phyloP scores from a whole-genome alignment of 1,140 invertebrate genomes.

The Macrocentrus cingulum region DNA sequence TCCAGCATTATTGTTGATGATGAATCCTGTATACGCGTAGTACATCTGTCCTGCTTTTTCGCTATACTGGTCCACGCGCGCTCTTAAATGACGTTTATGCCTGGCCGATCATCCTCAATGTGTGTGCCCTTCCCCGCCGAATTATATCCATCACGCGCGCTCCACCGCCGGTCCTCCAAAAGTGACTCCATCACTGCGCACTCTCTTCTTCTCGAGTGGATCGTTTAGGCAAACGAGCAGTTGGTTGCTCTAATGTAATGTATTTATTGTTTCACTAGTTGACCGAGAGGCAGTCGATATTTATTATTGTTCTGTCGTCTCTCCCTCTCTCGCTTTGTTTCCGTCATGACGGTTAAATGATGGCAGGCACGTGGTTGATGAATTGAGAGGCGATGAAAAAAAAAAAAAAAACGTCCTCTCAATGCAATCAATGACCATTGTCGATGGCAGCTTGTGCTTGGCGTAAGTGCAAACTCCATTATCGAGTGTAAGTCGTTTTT shows the following conservation, averaged over 20 bases:
- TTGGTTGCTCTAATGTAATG: neutral
- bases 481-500: constrained; percentile 38
- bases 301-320: neutral
- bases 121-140: constrained; percentile 8
- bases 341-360: constrained; percentile 1
- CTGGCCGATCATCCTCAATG: constrained; percentile 17
- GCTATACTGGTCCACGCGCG: constrained; percentile 8
- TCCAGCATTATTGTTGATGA: neutral
- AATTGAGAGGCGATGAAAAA: neutral
- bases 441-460: constrained; percentile 34
- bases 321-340: neutral
- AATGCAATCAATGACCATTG: constrained; percentile 30
- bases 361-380: constrained; percentile 6
- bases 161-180: constrained; percentile 2
- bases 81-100: constrained; percentile 31
- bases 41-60: constrained; percentile 42
- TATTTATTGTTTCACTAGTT: constrained; percentile 10
- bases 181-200: neutral
- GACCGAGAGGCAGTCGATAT: neutral
- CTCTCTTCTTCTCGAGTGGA: neutral
- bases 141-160: neutral
- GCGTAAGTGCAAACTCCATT: constrained; percentile 39
- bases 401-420: constrained; percentile 1
- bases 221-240: neutral
- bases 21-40: constrained; percentile 35